Base-by-base conservation (phyloP, 2,113 vertebrate genomes). In the Cettia cetti region DNA sequence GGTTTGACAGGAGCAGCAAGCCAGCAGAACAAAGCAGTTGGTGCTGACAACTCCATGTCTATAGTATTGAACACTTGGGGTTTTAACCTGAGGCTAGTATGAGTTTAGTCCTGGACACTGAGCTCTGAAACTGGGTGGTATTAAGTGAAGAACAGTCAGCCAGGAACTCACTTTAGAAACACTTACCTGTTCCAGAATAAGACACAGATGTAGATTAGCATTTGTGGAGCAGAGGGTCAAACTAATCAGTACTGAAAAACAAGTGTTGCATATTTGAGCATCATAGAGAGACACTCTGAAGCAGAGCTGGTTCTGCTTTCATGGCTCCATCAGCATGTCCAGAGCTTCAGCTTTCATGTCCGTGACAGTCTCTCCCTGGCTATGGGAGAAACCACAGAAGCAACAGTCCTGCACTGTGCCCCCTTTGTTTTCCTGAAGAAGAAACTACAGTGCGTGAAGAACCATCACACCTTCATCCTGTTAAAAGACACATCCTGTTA, bases 371-470 rank as follows among this genome's bases (percentile, higher is more conserved):
- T 80, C 49, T 90, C 33, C 61, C 45, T 30, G 49, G 26, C 45
- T 72, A 13, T 1, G 3, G 21, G 40, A 89, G 23, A 66, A 63
- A 7, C 7, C 15, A 21, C 77, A 45, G 82, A 82, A 92, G 39
- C 18, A 86, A 44, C 13, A 70, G 60, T 66, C 60, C 53, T 80
- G 54, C 26, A 5, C 24, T 52, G 45, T 59, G 42, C 42, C 42
- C 90, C 5, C 0, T 81, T 86, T 92, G 80, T 71, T 53, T 92
- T 49, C n/a, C 28, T 57, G 79, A 83, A 80, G 88, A 94, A 49
- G 13, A 2, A 82, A 63, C 50, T 65, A 7, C 53, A 39, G 31
- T 1, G 0, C 47, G 24, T 40, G 0, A 0, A 90, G 85, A 90
- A 70, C 19, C 63, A 27, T 68, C 24, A 5, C 52, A 16, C 24